Evolutionary conservation across 30 jellyfish, hydroid and myxozoan species (phyloP).

Genomic region (Calvadosia cruxmelitensis): DNA sequence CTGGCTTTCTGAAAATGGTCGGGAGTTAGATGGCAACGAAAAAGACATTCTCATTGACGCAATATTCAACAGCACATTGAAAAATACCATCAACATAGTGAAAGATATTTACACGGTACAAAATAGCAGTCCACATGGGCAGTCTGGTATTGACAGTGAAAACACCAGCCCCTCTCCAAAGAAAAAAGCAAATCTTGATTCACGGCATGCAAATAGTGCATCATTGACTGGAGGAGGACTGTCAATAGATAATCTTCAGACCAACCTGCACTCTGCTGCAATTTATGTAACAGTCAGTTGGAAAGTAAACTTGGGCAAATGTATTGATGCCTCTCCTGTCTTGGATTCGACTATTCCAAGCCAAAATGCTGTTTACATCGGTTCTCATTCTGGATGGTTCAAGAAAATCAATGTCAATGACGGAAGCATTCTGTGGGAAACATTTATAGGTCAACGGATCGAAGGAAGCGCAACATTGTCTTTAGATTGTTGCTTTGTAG

Average conservation of each 20-base stretch:
- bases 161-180: neutral
- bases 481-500: conserved; percentile 29
- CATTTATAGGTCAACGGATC: conserved; percentile 45
- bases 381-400: conserved; percentile 65
- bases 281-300: neutral
- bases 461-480: conserved; percentile 78
- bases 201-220: neutral
- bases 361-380: conserved; percentile 46
- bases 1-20: neutral
- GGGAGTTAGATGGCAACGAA: neutral
- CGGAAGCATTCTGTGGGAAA: conserved; percentile 55
- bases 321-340: conserved; percentile 91
- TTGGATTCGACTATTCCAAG: conserved; percentile 27
- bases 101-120: too few species aligned
- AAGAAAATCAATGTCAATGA: conserved; percentile 14
- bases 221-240: neutral
- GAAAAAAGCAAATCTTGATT: neutral
- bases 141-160: neutral
- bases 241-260: neutral
- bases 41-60: neutral
- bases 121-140: too few species aligned
- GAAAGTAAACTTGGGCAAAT: conserved; percentile 9
- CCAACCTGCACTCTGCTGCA: neutral
- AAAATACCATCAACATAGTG: neutral
- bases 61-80: neutral